Evolutionary conservation across 2,888 invertebrate species (phyloP).

Genomic region (Archaeoteleia sp.): DNA sequence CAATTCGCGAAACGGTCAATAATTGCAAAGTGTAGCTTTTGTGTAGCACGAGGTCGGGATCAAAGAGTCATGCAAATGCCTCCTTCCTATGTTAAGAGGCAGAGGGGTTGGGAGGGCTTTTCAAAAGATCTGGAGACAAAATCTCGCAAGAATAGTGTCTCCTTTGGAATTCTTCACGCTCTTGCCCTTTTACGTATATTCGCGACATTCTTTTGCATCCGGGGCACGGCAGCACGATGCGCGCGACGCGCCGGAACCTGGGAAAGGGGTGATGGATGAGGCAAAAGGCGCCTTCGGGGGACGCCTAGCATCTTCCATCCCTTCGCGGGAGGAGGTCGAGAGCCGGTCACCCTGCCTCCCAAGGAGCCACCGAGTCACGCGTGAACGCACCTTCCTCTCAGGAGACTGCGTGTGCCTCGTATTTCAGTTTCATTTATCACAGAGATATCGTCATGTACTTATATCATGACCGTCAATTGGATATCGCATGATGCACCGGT

Average conservation of each 20-base stretch:
- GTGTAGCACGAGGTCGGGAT: no score
- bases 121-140: conserved; percentile 13
- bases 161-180: conserved; percentile 49
- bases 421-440: no score
- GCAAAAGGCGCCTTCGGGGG: conserved; percentile 61
- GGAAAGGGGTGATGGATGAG: conserved; percentile 60
- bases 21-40: no score
- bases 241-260: conserved; percentile 51
- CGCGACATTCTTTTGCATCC: conserved; percentile 52
- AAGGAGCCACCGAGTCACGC: conserved; percentile 45
- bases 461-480: no score
- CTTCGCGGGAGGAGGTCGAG: conserved; percentile 45
- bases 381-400: conserved; percentile 51
- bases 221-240: conserved; percentile 53
- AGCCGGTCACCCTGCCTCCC: conserved; percentile 43
- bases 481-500: no score
- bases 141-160: conserved; percentile 40
- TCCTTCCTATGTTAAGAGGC: no score
- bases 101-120: no score
- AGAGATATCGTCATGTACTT: no score
- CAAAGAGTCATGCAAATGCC: not conserved
- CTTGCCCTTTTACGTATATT: conserved; percentile 45
- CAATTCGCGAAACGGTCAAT: no score
- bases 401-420: no score
- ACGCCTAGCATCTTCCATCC: conserved; percentile 60